Conservation (phyloP, 2,797 vertebrate species). For the Cetoscarus ocellatus region DNA sequence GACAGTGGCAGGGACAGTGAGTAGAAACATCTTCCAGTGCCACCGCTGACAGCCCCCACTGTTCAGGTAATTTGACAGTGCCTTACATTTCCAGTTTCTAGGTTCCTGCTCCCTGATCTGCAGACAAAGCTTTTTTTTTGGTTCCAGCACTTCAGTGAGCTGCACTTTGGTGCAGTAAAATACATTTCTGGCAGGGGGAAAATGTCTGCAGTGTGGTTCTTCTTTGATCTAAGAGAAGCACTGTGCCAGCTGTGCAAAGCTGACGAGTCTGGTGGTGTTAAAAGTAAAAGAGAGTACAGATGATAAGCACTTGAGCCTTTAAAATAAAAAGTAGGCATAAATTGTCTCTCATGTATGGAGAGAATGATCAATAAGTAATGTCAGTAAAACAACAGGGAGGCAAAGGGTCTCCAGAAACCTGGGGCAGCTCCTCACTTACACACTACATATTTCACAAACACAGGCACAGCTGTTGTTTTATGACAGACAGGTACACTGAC, state of each 20-base stretch:
- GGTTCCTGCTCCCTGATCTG: conserved; percentile 51
- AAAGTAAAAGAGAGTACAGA: conserved; percentile 38
- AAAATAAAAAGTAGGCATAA: conserved; percentile 35
- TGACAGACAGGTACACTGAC: background rate
- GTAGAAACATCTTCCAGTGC: background rate
- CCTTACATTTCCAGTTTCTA: conserved; percentile 12
- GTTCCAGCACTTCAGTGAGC: conserved; percentile 42
- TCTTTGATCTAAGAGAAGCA: conserved; percentile 71
- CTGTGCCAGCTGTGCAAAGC: conserved; percentile 67
- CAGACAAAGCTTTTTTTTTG: conserved; percentile 57
- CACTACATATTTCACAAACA: background rate
- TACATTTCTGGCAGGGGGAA: conserved; percentile 64
- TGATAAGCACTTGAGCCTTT: conserved; percentile 35
- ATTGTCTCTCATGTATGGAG: conserved; percentile 11
- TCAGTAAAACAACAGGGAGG: background rate
- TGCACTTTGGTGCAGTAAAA: conserved; percentile 69
- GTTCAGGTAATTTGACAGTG: conserved; percentile 4
- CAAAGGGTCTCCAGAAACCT: background rate
- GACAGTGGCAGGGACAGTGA: background rate
- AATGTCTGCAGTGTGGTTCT: conserved; percentile 67
- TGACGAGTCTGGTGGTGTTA: conserved; percentile 47
- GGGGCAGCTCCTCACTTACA: background rate
- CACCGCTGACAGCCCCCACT: background rate
- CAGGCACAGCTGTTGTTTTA: background rate
- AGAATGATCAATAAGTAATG: conserved; percentile 14